Evolutionary conservation across 2,113 vertebrate genomes (phyloP), one percentile per base, ranked within the genome.

Genomic region (Prunella fulvescens): DNA sequence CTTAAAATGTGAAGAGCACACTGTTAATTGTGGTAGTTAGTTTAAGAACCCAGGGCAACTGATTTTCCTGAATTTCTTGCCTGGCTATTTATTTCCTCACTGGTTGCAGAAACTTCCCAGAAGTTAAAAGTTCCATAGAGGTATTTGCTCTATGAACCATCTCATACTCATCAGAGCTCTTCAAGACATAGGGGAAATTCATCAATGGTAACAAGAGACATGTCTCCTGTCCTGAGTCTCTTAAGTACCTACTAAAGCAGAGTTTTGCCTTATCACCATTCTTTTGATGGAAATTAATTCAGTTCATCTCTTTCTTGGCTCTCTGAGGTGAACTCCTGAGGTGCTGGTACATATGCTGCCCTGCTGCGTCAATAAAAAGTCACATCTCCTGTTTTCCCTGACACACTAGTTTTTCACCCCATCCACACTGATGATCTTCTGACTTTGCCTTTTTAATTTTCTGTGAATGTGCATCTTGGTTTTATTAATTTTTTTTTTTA

Each of bases 191-290:
- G 24, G 28, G 28, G 37, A 88, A 44, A 40, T 42, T 25, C 10
- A 23, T 42, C 53, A 25, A 0, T 3, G 0, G 11, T 67, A 67
- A 20, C 0, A 1, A n/a, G 45, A 54, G 40, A n/a, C 10, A 4
- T 8, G 8, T 56, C 37, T 57, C 81, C 31, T 74, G 29, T 66
- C 33, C 29, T 2, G 0, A 60, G 11, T 6, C 23, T 92, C 31
- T n/a, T 39, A 22, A 24, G 6, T 45, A n/a, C 5, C 22, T 42
- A 13, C 25, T 23, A 11, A 2, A 42, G 10, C 22, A 25, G 3
- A 4, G 19, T 65, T 71, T 71, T 90, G 35, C 44, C 39, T 56
- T 61, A 60, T 29, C 45, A 22, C 16, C 45, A 19, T 33, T 81
- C 65, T 28, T 58, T 22, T 69, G 35, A 35, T 35, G 9, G 28